Percentiles rank a stretch among this genome's conserved stretches.
These are phyloP conservation scores for Drosophila littoralis DNA, from an alignment of 1,140 invertebrate genomes.

Conservation along the genomic window DNA sequence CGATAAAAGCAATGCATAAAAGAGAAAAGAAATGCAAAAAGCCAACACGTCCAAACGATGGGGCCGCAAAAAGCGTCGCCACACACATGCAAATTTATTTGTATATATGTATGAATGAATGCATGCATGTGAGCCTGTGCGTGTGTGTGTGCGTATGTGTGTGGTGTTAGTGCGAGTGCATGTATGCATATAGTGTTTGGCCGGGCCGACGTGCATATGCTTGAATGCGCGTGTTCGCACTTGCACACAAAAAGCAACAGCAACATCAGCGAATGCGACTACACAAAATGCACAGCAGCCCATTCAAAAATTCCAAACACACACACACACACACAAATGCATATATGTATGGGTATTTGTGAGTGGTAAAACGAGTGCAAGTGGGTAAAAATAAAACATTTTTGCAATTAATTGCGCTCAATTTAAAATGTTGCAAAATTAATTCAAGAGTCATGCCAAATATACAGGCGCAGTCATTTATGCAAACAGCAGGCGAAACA, in stretches of 20 bases:
- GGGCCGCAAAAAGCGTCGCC: constrained; percentile 55
- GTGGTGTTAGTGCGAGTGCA: constrained; percentile 4
- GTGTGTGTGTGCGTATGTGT: constrained; percentile 4
- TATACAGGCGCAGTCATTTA: constrained; percentile 82
- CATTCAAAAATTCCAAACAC: constrained; percentile 59
- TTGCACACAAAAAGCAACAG: constrained; percentile 65
- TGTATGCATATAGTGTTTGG: constrained; percentile 44
- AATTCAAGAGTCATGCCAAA: constrained; percentile 84
- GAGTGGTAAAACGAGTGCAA: constrained; percentile 69
- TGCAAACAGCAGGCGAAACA: constrained; percentile 73
- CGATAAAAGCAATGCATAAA: constrained; percentile 83
- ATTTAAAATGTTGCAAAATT: constrained; percentile 85
- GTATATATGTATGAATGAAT: constrained; percentile 15
- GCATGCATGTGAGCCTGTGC: constrained; percentile 4
- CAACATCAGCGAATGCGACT: constrained; percentile 25
- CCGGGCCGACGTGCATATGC: constrained; percentile 70
- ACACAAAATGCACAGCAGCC: constrained; percentile 67
- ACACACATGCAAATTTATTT: constrained; percentile 30
- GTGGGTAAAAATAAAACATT: constrained; percentile 82
- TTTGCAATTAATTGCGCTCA: constrained; percentile 84
- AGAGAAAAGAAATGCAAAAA: constrained; percentile 63
- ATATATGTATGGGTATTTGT: constrained; percentile 17
- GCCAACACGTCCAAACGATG: constrained; percentile 71
- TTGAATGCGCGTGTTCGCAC: constrained; percentile 82
- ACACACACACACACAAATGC: constrained; percentile 10